Percentiles rank a stretch among this genome's conserved stretches.
phyloP scores from a whole-genome alignment of 2,113 vertebrate species.

The Phodopus roborovskii region DNA sequence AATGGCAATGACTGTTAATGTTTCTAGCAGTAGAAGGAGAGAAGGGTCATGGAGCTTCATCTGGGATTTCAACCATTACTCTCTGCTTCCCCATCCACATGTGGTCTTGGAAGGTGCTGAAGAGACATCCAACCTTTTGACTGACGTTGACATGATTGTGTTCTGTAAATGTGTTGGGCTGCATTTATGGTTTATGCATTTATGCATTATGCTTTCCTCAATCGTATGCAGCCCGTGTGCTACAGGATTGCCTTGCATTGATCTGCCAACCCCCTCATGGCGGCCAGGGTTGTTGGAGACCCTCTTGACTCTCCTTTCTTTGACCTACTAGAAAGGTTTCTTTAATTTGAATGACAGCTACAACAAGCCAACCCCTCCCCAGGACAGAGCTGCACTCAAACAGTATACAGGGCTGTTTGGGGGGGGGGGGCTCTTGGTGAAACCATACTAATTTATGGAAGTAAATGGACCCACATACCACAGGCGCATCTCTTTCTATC shows the following conservation, averaged over 20 bases:
- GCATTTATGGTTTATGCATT: background rate
- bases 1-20: background rate
- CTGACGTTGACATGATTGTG: background rate
- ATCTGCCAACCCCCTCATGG: background rate
- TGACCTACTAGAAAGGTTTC: background rate
- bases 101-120: background rate
- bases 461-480: background rate
- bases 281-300: background rate
- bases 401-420: background rate
- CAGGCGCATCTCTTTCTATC: background rate
- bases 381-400: background rate
- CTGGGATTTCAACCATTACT: background rate
- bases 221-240: background rate
- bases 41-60: background rate
- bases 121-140: background rate
- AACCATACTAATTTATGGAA: background rate
- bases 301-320: background rate
- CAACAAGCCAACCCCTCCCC: rapidly evolving
- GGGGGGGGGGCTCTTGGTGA: rapidly evolving
- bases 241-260: background rate
- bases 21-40: background rate
- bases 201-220: background rate
- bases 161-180: background rate
- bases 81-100: background rate
- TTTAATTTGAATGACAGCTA: too few relatives aligned